Evolutionary conservation across 2,113 vertebrate genomes (phyloP), one percentile per base, ranked within the genome.

Genomic region (Silurus asotus): DNA sequence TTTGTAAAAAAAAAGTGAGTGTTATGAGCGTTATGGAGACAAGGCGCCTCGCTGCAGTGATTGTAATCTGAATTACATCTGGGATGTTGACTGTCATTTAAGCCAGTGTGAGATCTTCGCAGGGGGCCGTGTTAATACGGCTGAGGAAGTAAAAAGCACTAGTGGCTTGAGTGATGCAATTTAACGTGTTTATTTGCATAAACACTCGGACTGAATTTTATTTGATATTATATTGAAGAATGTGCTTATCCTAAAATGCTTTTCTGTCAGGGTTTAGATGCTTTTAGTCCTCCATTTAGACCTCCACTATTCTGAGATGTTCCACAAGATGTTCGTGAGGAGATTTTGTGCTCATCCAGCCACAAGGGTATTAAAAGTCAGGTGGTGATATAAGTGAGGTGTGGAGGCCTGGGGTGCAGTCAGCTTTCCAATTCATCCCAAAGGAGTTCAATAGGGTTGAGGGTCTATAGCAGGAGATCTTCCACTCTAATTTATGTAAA

Each of bases 1-100:
- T 62, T 23, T 62, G 20, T 14, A 64, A n/a, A 64, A 69, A 45
- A 69, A 20, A 7, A 19, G 80, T 74, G 70, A 64, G 23, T 64
- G 56, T 58, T 17, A 55, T 64, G 55, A 8, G 19, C 79, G 9
- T n/a, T 67, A 48, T 8, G 8, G 69, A 72, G 69, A 72, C 17
- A 13, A 13, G 23, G 74, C 23, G 82, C 45, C 15, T 59, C 59
- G 20, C 74, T 84, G 58, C 84, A 74, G 49, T 80, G 48, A 58
- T 76, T 1, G 25, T 81, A 55, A 83, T 81, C 80, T 87, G 74
- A 87, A 83, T 87, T 85, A 86, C 75, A 83, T 86, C 45, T 77
- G 67, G 84, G 75, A 80, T 75, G 67, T 86, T 76, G 45, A 19
- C 49, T 23, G 74, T 77, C 51, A n/a, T 51, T 53, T 23, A n/a